These are phyloP conservation scores for Ursus arctos DNA, from an alignment of 2,113 vertebrate species.

Conservation along the genomic window DNA sequence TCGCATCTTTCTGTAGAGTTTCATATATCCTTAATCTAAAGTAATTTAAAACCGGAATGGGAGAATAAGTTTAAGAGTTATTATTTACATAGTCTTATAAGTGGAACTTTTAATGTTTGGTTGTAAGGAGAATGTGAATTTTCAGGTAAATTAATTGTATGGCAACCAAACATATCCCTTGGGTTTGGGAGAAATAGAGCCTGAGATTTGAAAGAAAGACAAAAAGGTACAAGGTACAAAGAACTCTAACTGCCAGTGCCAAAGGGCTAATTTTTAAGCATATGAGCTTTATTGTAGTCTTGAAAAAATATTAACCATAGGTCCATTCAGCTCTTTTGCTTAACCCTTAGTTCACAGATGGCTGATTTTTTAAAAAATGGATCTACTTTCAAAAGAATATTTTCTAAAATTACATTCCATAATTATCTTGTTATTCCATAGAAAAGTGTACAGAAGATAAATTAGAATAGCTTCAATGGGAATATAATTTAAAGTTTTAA, in stretches of 20 bases:
- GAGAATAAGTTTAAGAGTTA: conserved; percentile 68
- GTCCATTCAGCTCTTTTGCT: conserved; percentile 53
- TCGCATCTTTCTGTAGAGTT: conserved; percentile 39
- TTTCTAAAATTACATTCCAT: conserved; percentile 53
- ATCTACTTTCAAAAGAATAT: conserved; percentile 46
- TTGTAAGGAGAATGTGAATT: conserved; percentile 65
- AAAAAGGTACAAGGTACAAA: conserved; percentile 50
- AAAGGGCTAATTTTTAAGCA: conserved; percentile 84
- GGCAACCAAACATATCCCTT: conserved; percentile 64
- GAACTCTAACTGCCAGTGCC: conserved; percentile 65
- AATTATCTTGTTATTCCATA: conserved; percentile 54
- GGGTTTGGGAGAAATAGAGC: conserved; percentile 66
- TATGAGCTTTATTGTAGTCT: conserved; percentile 75
- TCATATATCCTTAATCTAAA: conserved; percentile 70
- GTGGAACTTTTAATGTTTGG: conserved; percentile 56
- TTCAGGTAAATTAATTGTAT: conserved; percentile 72
- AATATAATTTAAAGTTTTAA: conserved; percentile 57
- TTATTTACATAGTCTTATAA: conserved; percentile 63
- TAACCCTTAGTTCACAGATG: conserved; percentile 50
- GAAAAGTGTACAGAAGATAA: conserved; percentile 62
- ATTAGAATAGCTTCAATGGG: conserved; percentile 61
- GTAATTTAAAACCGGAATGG: conserved; percentile 66
- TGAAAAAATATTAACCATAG: conserved; percentile 58
- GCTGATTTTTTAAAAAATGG: conserved; percentile 41
- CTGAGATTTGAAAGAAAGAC: conserved; percentile 52